phyloP scores from a whole-genome alignment of 2,888 invertebrate genomes.

The Orchesella flavescens region DNA sequence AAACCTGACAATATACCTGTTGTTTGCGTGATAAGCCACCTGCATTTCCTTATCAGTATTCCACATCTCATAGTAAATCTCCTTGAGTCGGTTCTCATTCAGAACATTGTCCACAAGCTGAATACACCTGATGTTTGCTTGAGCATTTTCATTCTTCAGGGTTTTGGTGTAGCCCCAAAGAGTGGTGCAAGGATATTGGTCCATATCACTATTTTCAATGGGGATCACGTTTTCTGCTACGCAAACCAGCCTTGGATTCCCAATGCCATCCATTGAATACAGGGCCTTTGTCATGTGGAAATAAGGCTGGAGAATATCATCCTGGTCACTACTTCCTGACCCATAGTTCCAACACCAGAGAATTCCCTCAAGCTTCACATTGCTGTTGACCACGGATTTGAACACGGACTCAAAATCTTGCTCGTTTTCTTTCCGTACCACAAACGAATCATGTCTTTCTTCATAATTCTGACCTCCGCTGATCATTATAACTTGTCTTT shows the following conservation, averaged over 20 bases:
- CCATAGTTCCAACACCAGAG: conserved; percentile 4
- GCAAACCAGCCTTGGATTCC: not conserved
- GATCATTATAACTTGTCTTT: not conserved
- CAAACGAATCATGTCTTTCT: not conserved
- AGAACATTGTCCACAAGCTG: not conserved
- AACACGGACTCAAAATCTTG: not conserved
- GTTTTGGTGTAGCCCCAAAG: conserved; percentile 33
- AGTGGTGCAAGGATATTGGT: conserved; percentile 1
- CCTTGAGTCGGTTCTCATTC: not conserved
- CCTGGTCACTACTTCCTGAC: not conserved
- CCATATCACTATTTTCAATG: not conserved
- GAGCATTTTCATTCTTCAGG: conserved; percentile 27
- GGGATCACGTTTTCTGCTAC: not conserved
- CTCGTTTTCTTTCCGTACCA: not conserved
- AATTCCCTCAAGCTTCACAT: not conserved
- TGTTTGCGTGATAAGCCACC: not conserved
- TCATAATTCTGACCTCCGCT: not conserved
- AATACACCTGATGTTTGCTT: not conserved
- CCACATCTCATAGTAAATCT: conserved; percentile 20
- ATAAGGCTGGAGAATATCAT: conserved; percentile 6
- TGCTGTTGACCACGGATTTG: not conserved
- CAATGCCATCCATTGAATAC: no score
- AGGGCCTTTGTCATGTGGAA: not conserved
- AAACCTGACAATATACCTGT: conserved; percentile 2
- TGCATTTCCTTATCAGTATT: not conserved